Base-by-base conservation (phyloP, 2,888 invertebrate genomes). In the Diarsia rubi region DNA sequence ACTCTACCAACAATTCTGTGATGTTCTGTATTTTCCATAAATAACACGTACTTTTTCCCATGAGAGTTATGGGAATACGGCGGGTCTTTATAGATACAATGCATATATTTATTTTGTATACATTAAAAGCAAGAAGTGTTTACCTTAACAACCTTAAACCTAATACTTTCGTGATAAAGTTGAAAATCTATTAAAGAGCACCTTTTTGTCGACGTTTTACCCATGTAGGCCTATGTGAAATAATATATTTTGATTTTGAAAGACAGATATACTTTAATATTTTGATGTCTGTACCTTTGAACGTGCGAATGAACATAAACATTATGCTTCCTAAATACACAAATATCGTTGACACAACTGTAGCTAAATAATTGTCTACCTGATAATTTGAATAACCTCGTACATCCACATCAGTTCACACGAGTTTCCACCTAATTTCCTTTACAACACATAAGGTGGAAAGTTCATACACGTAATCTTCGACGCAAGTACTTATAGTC, bases 381-480 rank as follows among this genome's bases (percentile, higher is more conserved):
- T 27, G 31, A 42, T 37, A 11, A 24, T 8, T 24, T 44, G 24
- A 73, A 64, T 12, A 57, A 37, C 21, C 19, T 59, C 27, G 19
- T 57, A 3, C 6, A 24, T 54, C 2, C 27, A 37, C 49, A 37
- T 21, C 16, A 80, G 21, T 49, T 14, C 44, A 31, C 74, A 59
- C 14, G 16, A n/a, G 31, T 65, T 73, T 52, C 37, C 59, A 65
- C 12, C 49, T n/a, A 60, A 64, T 52, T 63, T 27, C 65, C 31
- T 16, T 9, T 44, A 54, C 42, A 69, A 49, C n/a, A 63, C 37
- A 62, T 59, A 42, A 47, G 9, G 44, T n/a, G 59, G 37, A 19
- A 84, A 81, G 45, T 67, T 78, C 62, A 72, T 45, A 42, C 52
- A 62, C 72, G 31, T 67, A 47, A 81, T 67, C 45, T 74, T n/a